Evolutionary conservation across 2,888 invertebrate species (phyloP).

Genomic region (Magallana nippona): DNA sequence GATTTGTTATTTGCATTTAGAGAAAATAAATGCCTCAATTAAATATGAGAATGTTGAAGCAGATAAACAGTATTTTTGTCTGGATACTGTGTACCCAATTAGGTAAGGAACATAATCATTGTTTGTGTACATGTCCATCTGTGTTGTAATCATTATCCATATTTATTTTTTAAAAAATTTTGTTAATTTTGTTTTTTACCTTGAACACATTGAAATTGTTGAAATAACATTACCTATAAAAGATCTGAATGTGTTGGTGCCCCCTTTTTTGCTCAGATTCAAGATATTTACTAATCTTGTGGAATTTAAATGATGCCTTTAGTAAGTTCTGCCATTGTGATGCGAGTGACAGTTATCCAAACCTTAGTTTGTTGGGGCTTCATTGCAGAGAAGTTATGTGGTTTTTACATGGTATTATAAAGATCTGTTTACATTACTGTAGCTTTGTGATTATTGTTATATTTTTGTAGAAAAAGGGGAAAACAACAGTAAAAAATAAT

Average conservation of each 20-base stretch:
- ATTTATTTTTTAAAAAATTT: constrained; percentile 1
- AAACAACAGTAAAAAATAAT: neutral
- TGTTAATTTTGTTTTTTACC: constrained; percentile 11
- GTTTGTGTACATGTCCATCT: constrained; percentile 17
- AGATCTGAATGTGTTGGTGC: constrained; percentile 19
- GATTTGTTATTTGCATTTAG: too few relatives aligned
- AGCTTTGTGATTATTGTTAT: constrained; percentile 26
- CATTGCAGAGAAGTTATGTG: neutral
- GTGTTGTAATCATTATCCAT: constrained; percentile 19
- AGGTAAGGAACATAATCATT: neutral
- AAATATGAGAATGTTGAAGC: neutral
- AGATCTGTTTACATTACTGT: constrained; percentile 28
- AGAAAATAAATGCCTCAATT: neutral
- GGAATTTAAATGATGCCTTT: neutral
- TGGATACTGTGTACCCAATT: neutral
- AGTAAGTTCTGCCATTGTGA: neutral
- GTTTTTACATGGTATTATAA: neutral
- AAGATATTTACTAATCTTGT: neutral
- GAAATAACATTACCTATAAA: neutral
- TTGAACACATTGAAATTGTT: constrained; percentile 6
- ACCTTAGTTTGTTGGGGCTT: neutral
- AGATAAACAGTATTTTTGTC: neutral
- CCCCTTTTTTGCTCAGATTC: constrained; percentile 3
- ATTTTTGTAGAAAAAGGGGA: constrained; percentile 27
- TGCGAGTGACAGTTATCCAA: neutral